Percentiles rank a stretch among this genome's conserved stretches.
Conservation (phyloP, 2,888 invertebrate genomes). For the Subacronicta megacephala region DNA sequence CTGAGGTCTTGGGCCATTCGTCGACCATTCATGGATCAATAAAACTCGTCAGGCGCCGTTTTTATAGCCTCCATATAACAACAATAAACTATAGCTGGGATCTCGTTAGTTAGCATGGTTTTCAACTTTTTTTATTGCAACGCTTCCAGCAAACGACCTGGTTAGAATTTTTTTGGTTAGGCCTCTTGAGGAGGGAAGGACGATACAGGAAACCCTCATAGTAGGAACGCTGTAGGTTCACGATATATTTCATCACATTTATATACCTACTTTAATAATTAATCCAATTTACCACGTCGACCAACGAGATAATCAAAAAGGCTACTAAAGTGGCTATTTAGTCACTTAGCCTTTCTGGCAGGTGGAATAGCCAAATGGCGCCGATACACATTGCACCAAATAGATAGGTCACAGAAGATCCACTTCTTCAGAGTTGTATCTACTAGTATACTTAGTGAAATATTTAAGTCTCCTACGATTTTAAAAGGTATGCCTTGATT, state of each 20-base stretch:
- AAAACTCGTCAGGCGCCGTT: constrained; percentile 64
- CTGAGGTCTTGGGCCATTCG: constrained; percentile 51
- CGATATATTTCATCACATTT: no score
- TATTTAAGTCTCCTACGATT: no score
- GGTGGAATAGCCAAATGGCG: constrained; percentile 4
- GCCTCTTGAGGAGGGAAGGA: no score
- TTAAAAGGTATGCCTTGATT: no score
- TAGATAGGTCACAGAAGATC: constrained; percentile 4
- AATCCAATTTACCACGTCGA: not conserved
- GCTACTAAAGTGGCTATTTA: constrained; percentile 1
- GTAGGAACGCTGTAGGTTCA: not conserved
- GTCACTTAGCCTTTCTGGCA: constrained; percentile 1
- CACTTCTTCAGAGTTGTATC: no score
- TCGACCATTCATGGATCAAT: constrained; percentile 58
- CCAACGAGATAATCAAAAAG: not conserved
- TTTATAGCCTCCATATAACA: constrained; percentile 64
- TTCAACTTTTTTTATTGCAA: constrained; percentile 44
- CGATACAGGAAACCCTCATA: no score
- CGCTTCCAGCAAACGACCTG: constrained; percentile 21
- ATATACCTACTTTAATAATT: not conserved
- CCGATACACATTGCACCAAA: not conserved
- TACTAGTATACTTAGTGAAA: no score
- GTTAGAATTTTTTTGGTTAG: constrained; percentile 5
- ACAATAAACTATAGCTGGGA: constrained; percentile 61
- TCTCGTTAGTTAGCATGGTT: constrained; percentile 61